These are phyloP conservation scores for Echinarachnius parma DNA, from an alignment of 53 echinoderm and acorn worm genomes.

Conservation along the genomic window DNA sequence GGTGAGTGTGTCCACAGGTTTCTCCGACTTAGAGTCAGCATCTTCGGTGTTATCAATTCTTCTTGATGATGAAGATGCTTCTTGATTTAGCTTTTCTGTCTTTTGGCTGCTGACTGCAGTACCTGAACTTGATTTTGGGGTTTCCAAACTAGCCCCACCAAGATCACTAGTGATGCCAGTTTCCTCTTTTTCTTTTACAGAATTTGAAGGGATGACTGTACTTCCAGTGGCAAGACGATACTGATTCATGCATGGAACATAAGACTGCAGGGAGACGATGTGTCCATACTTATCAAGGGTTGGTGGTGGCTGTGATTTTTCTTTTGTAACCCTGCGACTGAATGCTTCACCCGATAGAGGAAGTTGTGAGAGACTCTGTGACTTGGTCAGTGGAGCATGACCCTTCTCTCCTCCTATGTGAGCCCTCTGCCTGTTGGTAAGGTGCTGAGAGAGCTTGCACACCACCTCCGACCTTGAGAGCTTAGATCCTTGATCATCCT, in stretches of 20 bases:
- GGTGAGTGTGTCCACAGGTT: too few relatives aligned
- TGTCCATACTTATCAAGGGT: conserved; percentile 82
- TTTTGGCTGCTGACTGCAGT: too few relatives aligned
- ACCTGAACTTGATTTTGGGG: too few relatives aligned
- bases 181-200: background rate
- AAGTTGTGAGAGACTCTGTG: conserved; percentile 36
- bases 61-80: too few relatives aligned
- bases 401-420: conserved; percentile 11
- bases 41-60: too few relatives aligned
- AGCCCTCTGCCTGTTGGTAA: conserved; percentile 81
- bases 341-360: conserved; percentile 7
- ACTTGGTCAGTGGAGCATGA: conserved; percentile 30
- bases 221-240: conserved; percentile 72
- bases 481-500: conserved; percentile 56
- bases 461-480: conserved; percentile 93
- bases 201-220: conserved; percentile 7
- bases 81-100: too few relatives aligned
- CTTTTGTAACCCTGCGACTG: conserved; percentile 1
- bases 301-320: conserved; percentile 56
- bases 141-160: too few relatives aligned
- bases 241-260: conserved; percentile 45
- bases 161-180: background rate
- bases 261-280: conserved; percentile 52
- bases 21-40: too few relatives aligned
- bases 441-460: conserved; percentile 89